Percentiles rank a stretch among this genome's conserved stretches.
Conservation (phyloP, 1,140 invertebrate genomes). For the Thaumatotibia leucotreta region DNA sequence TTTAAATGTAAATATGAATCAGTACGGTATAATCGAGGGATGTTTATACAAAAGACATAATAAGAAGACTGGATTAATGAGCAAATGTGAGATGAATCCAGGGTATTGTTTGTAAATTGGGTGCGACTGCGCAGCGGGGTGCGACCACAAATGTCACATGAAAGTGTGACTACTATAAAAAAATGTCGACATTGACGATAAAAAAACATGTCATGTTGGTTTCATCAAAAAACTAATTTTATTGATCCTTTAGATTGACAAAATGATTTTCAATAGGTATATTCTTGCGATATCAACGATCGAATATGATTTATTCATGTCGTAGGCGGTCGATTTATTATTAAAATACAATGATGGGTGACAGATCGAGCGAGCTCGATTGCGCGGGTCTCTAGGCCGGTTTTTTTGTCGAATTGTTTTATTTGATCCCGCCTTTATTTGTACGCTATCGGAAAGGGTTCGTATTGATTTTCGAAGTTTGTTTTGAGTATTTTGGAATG, state of each 20-base stretch:
- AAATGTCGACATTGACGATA: constrained; percentile 11
- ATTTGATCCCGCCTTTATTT: constrained; percentile 59
- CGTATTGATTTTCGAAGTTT: constrained; percentile 70
- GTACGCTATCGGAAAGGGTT: constrained; percentile 65
- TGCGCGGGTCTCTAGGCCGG: constrained; percentile 38
- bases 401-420: constrained; percentile 53
- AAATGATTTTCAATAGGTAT: background rate
- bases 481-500: constrained; percentile 55
- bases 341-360: constrained; percentile 65
- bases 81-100: constrained; percentile 42
- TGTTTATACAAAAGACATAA: background rate
- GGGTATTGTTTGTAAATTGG: constrained; percentile 68
- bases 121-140: constrained; percentile 47
- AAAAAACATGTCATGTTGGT: constrained; percentile 12
- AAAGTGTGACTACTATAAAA: constrained; percentile 18
- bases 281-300: constrained; percentile 2
- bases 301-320: constrained; percentile 26
- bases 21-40: background rate
- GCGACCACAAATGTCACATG: constrained; percentile 35
- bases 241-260: background rate
- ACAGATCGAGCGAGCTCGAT: constrained; percentile 60
- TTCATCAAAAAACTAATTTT: constrained; percentile 9
- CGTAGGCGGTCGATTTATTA: constrained; percentile 43
- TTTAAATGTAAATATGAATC: constrained; percentile 1
- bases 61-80: constrained; percentile 30